Evolutionary conservation across 2,888 invertebrate genomes (phyloP), one percentile per base, ranked within the genome.

Genomic region (Brachyptera risi): DNA sequence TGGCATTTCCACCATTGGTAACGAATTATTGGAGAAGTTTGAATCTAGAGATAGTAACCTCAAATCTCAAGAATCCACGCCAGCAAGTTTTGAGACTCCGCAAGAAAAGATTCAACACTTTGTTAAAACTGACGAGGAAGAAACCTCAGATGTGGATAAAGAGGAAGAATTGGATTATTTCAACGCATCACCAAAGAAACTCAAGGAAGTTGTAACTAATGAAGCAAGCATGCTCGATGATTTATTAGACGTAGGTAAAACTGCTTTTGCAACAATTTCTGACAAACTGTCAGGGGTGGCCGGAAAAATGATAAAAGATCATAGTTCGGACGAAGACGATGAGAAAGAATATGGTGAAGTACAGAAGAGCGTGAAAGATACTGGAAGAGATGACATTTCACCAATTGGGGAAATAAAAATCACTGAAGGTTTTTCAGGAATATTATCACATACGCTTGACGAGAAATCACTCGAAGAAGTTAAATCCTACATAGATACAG

Each of bases 201-300:
- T 66, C 21, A 42, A 58, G 57, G 64, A 60, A 40, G 37, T 50
- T 15, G 42, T 65, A 19, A 35, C 37, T 21, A 54, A 54, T 27
- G 64, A 62, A 62, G 64, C 62, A 17, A 62, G 27, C 13, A 15
- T 62, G 4, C 38, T 64, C 13, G 64, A 64, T 27, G 64, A 60
- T 23, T 17, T 54, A 3, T 47, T 51, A 13, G 57, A 54, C 19
- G 1, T 35, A 1, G 21, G 21, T 13, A 35, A 37, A 35, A 19
- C 35, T 2, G 54, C 38, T 17, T 3, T 54, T 9, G 31, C 9
- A 13, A 21, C n/a, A 15, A 27, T 23, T 40, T 26, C 15, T 23
- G 56, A 42, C n/a, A 47, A 31, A 61, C 56, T 57, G 17, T 42
- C 21, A n/a, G 26, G 15, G n/a, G 17, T 17, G 24, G 24, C 44